Base-by-base conservation (phyloP, 2,888 invertebrate species). In the Phania funesta region DNA sequence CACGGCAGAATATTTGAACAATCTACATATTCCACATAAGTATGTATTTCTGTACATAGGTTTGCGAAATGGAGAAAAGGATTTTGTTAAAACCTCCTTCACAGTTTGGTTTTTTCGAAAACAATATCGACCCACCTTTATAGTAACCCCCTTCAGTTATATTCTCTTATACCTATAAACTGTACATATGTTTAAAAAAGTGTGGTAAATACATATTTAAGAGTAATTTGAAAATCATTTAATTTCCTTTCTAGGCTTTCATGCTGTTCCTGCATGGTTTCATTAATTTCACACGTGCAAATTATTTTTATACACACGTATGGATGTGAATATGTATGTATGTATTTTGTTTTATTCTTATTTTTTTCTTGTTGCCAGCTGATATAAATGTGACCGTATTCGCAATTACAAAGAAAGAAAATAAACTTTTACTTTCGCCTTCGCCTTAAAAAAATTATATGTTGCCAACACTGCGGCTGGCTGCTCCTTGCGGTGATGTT, bases 351-450 rank as follows among this genome's bases (percentile, higher is more conserved):
- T n/a, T n/a, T 32, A 50, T 35, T 22, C 3, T 29, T 56, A 70
- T 76, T 76, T 68, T 67, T 67, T 62, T 52, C 13, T 35, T 65
- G 9, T 16, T 65, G 32, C 41, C 50, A 71, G 38, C 60, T 50
- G 60, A 32, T 50, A 71, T 20, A 35, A 48, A 32, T 38, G 32
- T 7, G n/a, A 26, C 2, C 41, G 29, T 64, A 20, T 65, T 22
- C 4, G 5, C 11, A n/a, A 52, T 26, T 18, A 16, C 11, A 41
- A 32, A 70, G 35, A 56, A 50, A 50, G 48, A 78, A 73, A 5
- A 78, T 41, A 56, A 79, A 67, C 50, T 65, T 71, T 73, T 67
- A 67, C 60, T 60, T 67, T 58, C 73, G 48, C 38, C 24, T 11
- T 44, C 11, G 41, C 54, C 62, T 78, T 64, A 41, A 71, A 56